Evolutionary conservation across 2,113 vertebrate genomes (phyloP).

Genomic region (Sturnira hondurensis): DNA sequence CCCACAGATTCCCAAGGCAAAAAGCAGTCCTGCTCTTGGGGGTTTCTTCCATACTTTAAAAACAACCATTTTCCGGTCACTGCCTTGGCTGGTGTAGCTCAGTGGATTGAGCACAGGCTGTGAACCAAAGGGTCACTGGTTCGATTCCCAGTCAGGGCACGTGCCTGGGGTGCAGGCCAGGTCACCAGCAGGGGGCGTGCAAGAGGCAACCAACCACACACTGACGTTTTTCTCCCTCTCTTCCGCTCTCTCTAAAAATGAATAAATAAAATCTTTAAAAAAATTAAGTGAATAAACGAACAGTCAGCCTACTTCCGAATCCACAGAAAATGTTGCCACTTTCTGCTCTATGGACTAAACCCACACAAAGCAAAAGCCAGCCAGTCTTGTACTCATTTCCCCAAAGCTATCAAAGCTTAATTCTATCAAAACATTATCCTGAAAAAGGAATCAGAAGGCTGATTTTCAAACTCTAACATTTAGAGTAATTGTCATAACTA

Average conservation of each 20-base stretch:
- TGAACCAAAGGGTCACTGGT: too few relatives aligned
- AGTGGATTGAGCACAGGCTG: too few relatives aligned
- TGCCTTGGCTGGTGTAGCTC: too few relatives aligned
- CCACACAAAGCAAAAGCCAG: background rate
- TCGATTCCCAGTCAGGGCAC: too few relatives aligned
- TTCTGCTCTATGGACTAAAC: slow-evolving; percentile 11
- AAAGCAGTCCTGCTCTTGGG: rapidly evolving
- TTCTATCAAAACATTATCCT: background rate
- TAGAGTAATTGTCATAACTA: background rate
- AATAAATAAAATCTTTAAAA: too few relatives aligned
- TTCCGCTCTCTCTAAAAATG: too few relatives aligned
- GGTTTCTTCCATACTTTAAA: background rate
- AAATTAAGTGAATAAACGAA: too few relatives aligned
- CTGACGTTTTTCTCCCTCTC: too few relatives aligned
- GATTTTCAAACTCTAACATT: slow-evolving; percentile 26
- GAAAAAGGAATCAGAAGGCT: background rate
- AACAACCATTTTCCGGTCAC: background rate
- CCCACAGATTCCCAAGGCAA: rapidly evolving
- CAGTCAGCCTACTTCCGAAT: background rate
- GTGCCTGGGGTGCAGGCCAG: too few relatives aligned
- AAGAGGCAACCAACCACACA: too few relatives aligned
- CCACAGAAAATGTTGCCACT: slow-evolving; percentile 47
- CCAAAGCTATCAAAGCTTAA: background rate
- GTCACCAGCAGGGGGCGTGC: too few relatives aligned
- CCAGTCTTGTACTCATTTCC: background rate